A percentile compares a stretch with the other conserved stretches of the same genome.
Evolutionary conservation across 2,888 invertebrate genomes (phyloP).

Genomic region (Yponomeuta evonymella): DNA sequence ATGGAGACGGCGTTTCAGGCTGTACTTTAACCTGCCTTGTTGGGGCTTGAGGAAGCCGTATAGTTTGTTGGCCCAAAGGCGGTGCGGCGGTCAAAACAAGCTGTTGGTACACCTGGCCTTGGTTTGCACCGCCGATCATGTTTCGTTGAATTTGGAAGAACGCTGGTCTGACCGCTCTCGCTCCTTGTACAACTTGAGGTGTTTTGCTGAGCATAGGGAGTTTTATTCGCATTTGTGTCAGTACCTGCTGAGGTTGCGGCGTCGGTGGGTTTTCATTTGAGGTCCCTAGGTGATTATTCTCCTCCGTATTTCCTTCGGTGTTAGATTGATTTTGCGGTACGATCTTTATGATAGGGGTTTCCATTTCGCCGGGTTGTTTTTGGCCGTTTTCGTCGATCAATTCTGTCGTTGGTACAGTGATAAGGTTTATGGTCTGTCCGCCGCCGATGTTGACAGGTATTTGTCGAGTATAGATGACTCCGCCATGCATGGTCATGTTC

Average conservation of each 20-base stretch:
- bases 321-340: slow-evolving; percentile 54
- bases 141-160: slow-evolving; percentile 79
- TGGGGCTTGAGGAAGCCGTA: slow-evolving; percentile 50
- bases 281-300: slow-evolving; percentile 39
- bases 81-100: slow-evolving; percentile 68
- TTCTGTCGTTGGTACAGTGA: slow-evolving; percentile 70
- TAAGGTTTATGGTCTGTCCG: slow-evolving; percentile 77
- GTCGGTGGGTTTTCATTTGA: slow-evolving; percentile 46
- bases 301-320: slow-evolving; percentile 42
- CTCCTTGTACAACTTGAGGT: slow-evolving; percentile 73
- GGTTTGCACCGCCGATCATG: slow-evolving; percentile 72
- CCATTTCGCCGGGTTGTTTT: slow-evolving; percentile 58
- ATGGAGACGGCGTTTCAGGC: slow-evolving; percentile 50
- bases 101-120: slow-evolving; percentile 69
- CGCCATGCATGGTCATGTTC: slow-evolving; percentile 79
- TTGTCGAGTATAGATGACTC: slow-evolving; percentile 84
- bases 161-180: slow-evolving; percentile 73
- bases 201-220: slow-evolving; percentile 70
- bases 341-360: slow-evolving; percentile 66
- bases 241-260: slow-evolving; percentile 54
- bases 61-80: slow-evolving; percentile 60
- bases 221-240: slow-evolving; percentile 73
- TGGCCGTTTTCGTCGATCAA: slow-evolving; percentile 55
- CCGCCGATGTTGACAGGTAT: slow-evolving; percentile 78
- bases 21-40: slow-evolving; percentile 44